Evolutionary conservation across 2,113 vertebrate genomes (phyloP).

Genomic region (Meriones unguiculatus): DNA sequence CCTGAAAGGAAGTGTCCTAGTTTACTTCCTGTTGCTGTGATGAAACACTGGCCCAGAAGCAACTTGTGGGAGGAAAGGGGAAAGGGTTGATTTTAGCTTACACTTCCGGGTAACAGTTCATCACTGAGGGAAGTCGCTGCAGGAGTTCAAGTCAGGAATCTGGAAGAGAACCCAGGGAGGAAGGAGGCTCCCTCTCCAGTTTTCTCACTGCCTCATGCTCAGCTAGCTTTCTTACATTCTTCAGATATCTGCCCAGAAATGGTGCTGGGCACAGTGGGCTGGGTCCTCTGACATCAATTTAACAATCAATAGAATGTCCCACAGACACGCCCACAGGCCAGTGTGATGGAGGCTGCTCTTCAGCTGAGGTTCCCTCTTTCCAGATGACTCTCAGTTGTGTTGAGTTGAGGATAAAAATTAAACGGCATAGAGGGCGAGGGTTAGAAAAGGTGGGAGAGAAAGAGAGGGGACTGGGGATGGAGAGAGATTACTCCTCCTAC

Average conservation of each 20-base stretch:
- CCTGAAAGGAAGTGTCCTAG: not conserved
- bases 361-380: not conserved
- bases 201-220: not conserved
- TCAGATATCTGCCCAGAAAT: not conserved
- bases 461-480: not conserved
- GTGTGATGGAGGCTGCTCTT: not conserved
- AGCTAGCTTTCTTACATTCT: not conserved
- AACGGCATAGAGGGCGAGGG: not conserved
- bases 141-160: not conserved
- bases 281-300: not conserved
- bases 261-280: not conserved
- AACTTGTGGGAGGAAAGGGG: not conserved
- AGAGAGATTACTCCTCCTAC: not conserved
- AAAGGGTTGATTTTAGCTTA: not conserved
- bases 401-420: not conserved
- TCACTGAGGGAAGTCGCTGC: not conserved
- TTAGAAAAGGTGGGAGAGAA: not conserved
- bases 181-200: not conserved
- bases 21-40: not conserved
- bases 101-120: not conserved
- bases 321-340: not conserved
- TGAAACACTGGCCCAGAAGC: not conserved
- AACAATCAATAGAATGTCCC: not conserved
- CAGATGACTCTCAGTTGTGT: not conserved
- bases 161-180: not conserved